Percentiles rank a stretch among this genome's conserved stretches.
phyloP scores from a whole-genome alignment of 1,140 invertebrate genomes.

The Homarus americanus region DNA sequence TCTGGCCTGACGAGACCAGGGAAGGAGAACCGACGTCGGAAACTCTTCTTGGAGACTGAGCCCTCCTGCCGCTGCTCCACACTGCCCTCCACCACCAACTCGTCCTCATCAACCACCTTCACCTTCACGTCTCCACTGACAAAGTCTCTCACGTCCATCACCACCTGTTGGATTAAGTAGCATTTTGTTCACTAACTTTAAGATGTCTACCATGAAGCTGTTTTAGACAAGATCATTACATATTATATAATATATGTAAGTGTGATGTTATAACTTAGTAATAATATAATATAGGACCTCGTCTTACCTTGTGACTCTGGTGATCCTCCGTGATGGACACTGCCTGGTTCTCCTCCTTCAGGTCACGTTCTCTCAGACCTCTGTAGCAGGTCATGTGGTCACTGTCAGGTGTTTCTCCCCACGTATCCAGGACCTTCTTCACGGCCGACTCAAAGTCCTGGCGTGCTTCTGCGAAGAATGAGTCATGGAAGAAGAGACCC shows the following conservation, averaged over 20 bases:
- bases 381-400: conserved; percentile 36
- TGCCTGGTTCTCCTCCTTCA: conserved; percentile 66
- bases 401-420: not conserved
- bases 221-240: too few relatives aligned
- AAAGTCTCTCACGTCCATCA: conserved; percentile 51
- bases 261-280: too few relatives aligned
- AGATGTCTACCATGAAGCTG: too few relatives aligned
- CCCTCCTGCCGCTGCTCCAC: conserved; percentile 34
- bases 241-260: too few relatives aligned
- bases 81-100: conserved; percentile 53
- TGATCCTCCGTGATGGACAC: conserved; percentile 43
- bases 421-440: conserved; percentile 10
- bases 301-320: conserved; percentile 51
- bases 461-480: conserved; percentile 33
- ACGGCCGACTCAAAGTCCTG: conserved; percentile 47
- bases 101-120: conserved; percentile 49
- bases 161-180: conserved; percentile 17
- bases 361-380: conserved; percentile 37
- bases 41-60: conserved; percentile 47
- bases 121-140: conserved; percentile 29
- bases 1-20: conserved; percentile 39
- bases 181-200: not conserved
- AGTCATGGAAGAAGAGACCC: conserved; percentile 54
- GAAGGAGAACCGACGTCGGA: conserved; percentile 22
- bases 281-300: too few relatives aligned